Conservation (phyloP, 2,797 vertebrate species). For the Numenius phaeopus region DNA sequence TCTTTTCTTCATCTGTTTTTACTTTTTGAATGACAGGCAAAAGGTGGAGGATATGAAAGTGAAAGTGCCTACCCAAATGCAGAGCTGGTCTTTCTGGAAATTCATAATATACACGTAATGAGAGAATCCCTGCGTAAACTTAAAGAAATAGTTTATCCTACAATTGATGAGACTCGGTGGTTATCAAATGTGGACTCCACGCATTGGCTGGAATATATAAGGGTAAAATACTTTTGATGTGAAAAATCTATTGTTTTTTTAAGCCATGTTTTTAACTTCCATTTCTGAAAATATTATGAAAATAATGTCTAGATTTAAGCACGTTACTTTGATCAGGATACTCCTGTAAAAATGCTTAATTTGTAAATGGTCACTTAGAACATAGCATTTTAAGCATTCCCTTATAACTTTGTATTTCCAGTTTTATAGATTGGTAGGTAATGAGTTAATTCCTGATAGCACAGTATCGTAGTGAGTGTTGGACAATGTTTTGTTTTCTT, state of each 20-base stretch:
- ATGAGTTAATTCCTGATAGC: slow-evolving; percentile 16
- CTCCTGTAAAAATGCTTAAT: background rate
- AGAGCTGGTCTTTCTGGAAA: slow-evolving; percentile 93
- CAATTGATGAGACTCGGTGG: slow-evolving; percentile 93
- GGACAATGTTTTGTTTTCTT: slow-evolving; percentile 15
- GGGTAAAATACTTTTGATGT: slow-evolving; percentile 74
- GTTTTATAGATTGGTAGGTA: background rate
- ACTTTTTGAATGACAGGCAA: slow-evolving; percentile 81
- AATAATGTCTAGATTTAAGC: background rate
- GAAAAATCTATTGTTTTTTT: background rate
- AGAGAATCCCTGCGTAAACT: slow-evolving; percentile 94
- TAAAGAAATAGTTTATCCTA: slow-evolving; percentile 93
- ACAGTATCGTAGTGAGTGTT: background rate
- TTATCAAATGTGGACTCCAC: slow-evolving; percentile 91
- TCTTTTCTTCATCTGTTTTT: background rate
- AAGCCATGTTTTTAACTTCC: background rate
- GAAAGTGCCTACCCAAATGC: slow-evolving; percentile 92
- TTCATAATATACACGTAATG: slow-evolving; percentile 97
- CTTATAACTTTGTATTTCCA: background rate
- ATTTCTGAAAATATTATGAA: background rate
- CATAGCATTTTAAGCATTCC: background rate
- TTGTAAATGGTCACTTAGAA: background rate
- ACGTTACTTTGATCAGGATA: background rate
- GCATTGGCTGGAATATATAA: slow-evolving; percentile 95
- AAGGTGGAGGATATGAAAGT: slow-evolving; percentile 94